Conservation (phyloP, 2,888 invertebrate species). For the Beris chalybata region DNA sequence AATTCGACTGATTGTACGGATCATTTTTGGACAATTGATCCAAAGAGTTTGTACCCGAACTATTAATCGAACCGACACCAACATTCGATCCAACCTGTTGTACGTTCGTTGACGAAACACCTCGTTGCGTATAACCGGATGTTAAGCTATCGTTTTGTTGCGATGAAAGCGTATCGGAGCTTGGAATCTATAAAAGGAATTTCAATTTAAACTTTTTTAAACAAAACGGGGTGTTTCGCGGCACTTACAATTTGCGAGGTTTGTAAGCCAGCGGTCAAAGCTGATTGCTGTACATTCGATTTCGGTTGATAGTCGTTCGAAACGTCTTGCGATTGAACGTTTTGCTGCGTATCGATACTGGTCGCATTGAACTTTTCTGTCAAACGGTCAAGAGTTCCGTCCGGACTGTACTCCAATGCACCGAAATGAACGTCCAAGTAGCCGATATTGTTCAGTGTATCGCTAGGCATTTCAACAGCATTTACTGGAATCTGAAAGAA, state of each 20-base stretch:
- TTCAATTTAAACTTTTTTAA: neutral
- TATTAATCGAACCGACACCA: conserved; percentile 43
- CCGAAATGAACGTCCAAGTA: conserved; percentile 94
- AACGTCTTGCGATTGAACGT: conserved; percentile 44
- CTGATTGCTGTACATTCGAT: conserved; percentile 44
- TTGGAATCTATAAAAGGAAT: conserved; percentile 31
- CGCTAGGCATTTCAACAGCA: conserved; percentile 97
- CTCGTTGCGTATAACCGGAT: conserved; percentile 50
- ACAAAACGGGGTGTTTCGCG: neutral
- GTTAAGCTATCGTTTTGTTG: conserved; percentile 50
- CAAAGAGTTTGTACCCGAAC: conserved; percentile 43
- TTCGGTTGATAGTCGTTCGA: conserved; percentile 52
- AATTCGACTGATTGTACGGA: conserved; percentile 53
- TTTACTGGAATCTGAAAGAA: conserved; percentile 79
- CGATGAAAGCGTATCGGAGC: conserved; percentile 34
- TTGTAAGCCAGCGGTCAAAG: conserved; percentile 48
- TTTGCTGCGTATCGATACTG: conserved; percentile 49
- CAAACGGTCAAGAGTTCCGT: conserved; percentile 53
- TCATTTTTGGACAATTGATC: conserved; percentile 55
- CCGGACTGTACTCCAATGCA: conserved; percentile 74
- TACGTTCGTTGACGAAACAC: conserved; percentile 42
- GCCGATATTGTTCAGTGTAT: conserved; percentile 69
- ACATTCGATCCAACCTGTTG: conserved; percentile 46
- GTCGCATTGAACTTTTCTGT: conserved; percentile 55
- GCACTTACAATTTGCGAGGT: conserved; percentile 52